Percentiles rank a stretch among this genome's conserved stretches.
phyloP scores from a whole-genome alignment of 2,888 invertebrate species.

The Lycocerus yunnanus region DNA sequence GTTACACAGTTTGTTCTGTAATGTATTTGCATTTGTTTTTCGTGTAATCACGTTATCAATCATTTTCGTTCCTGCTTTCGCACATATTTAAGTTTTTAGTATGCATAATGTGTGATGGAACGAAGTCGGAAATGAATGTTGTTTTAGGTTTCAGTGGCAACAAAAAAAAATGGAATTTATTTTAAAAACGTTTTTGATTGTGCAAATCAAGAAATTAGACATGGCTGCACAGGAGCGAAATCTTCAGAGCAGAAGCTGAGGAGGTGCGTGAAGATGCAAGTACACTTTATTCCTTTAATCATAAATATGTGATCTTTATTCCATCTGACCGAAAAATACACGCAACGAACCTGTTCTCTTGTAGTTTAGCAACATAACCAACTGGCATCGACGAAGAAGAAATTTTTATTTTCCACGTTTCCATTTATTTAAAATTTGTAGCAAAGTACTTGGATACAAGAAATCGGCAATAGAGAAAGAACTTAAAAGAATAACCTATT shows the following conservation, averaged over 20 bases:
- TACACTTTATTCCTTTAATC: no score
- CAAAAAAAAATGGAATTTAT: neutral
- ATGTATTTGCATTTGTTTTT: neutral
- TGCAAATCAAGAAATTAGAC: neutral
- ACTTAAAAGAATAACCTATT: no score
- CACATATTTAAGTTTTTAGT: neutral
- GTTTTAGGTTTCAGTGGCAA: neutral
- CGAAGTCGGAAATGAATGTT: neutral
- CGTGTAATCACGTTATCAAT: conserved; percentile 1
- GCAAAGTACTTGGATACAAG: no score
- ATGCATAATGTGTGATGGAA: neutral
- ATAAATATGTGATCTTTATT: no score
- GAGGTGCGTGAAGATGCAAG: no score
- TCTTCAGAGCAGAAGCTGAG: no score
- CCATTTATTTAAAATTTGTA: no score
- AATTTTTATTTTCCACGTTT: no score
- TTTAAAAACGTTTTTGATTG: neutral
- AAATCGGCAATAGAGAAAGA: neutral
- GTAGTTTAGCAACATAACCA: no score
- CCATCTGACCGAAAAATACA: no score
- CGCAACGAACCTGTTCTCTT: no score
- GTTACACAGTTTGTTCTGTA: neutral
- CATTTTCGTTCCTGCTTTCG: neutral
- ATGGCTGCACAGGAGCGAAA: neutral
- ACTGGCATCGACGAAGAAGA: no score